Evolutionary conservation across 2,888 invertebrate genomes (phyloP), one percentile per base, ranked within the genome.

Genomic region (Melitaea athalia): DNA sequence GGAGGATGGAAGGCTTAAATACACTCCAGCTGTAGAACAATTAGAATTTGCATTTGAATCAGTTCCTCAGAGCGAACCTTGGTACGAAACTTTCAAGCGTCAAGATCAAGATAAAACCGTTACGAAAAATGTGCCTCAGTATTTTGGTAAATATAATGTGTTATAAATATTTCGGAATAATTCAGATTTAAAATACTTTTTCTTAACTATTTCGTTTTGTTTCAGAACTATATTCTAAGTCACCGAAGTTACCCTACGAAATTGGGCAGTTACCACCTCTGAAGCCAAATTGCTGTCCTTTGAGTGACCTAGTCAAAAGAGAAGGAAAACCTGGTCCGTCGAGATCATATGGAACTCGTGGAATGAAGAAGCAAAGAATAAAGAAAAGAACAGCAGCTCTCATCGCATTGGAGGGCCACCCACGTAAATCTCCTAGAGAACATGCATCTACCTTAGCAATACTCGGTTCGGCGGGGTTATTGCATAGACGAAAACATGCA

Each of bases 361-460:
- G 89, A 0, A 89, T 85, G 86, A 90, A 91, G 73, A 86, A 87
- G 70, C 86, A 84, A 73, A 86, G 83, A 69, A 82, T 87, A 7
- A 79, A 85, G 59, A 87, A 87, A 69, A 83, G 88, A 2, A 84
- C 87, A 0, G 84, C 86, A 0, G 82, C 84, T 60, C 63, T 88
- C 2, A 69, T 86, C 33, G 87, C 91, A 0, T 72, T 87, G 6
- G 94, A 94, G 59, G 90, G 91, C 43, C 95, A 95, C 71, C 96
- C 97, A 0, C 91, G 98, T 52, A 97, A 97, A 81, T 97, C 97
- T 0, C 98, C 98, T 0, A 92, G 98, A 31, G 97, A 97, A 82
- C 97, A 98, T 81, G 97, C 97, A 0, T 97, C 97, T 0, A 98
- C 98, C 0, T 86, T 97, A 69, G 97, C 97, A 0, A 96, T 97